Evolutionary conservation across 2,113 vertebrate species (phyloP).

Genomic region (Tenebrosternarchus preto): DNA sequence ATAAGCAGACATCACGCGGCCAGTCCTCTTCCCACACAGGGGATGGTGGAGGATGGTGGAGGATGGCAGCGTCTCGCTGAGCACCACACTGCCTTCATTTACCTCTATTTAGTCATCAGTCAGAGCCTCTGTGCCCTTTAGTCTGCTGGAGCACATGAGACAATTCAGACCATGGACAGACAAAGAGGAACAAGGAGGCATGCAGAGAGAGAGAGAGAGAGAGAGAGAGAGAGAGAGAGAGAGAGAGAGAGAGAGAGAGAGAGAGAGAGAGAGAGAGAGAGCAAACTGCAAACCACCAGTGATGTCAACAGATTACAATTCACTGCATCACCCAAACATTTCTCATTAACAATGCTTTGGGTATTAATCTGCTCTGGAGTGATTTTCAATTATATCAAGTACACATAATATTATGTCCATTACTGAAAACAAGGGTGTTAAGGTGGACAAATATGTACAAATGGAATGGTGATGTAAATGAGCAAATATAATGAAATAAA

Average conservation of each 20-base stretch:
- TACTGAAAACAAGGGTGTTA: slow-evolving; percentile 48
- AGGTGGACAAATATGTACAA: slow-evolving; percentile 32
- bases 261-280: too few species aligned
- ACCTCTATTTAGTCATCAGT: slow-evolving; percentile 13
- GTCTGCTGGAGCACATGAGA: background rate
- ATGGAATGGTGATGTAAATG: slow-evolving; percentile 21
- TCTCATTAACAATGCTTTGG: slow-evolving; percentile 45
- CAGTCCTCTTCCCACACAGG: too few species aligned
- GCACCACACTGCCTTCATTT: background rate
- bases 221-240: too few species aligned
- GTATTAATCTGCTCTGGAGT: slow-evolving; percentile 52
- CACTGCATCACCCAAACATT: slow-evolving; percentile 29
- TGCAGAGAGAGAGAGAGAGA: too few species aligned
- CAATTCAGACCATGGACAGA: background rate
- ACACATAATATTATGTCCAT: slow-evolving; percentile 43
- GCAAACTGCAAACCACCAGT: too few species aligned
- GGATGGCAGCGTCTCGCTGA: background rate
- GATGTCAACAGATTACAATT: slow-evolving; percentile 31
- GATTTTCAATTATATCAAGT: slow-evolving; percentile 52
- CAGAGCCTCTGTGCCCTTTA: slow-evolving; percentile 21
- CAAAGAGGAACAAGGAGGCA: too few species aligned
- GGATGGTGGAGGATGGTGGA: too few species aligned
- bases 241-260: too few species aligned
- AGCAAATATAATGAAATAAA: slow-evolving; percentile 47
- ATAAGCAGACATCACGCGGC: too few species aligned